phyloP scores from a whole-genome alignment of 2,113 vertebrate species.

The Nipponia nippon region DNA sequence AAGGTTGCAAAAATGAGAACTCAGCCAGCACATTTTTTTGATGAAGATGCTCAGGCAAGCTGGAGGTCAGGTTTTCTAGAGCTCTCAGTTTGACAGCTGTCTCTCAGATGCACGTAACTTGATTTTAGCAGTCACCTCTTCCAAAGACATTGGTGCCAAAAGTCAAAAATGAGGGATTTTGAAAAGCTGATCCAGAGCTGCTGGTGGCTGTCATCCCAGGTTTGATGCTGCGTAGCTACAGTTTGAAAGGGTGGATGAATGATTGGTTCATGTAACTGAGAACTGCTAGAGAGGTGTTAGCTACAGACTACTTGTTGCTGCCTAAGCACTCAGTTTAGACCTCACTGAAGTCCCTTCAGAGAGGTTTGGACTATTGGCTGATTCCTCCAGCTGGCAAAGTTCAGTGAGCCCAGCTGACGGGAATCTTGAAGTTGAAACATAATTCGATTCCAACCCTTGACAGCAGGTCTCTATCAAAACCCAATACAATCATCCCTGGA shows the following conservation, averaged over 20 bases:
- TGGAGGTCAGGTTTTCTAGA: neutral
- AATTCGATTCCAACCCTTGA: neutral
- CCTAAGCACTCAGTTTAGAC: neutral
- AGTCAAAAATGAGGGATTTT: conserved; percentile 3
- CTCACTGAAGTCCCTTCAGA: neutral
- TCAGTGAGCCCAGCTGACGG: neutral
- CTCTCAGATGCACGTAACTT: neutral
- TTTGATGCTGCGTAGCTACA: neutral
- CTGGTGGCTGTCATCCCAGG: conserved; percentile 4
- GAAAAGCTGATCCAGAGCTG: neutral
- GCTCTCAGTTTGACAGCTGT: conserved; percentile 4
- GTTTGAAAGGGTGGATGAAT: neutral
- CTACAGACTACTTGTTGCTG: neutral
- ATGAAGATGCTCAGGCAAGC: neutral
- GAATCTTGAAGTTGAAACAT: neutral
- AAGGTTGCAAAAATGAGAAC: neutral
- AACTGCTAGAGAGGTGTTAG: neutral
- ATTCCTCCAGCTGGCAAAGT: neutral
- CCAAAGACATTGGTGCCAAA: neutral
- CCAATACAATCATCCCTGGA: neutral
- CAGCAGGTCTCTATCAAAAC: neutral
- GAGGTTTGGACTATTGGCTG: neutral
- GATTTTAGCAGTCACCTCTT: conserved; percentile 9
- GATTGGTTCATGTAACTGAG: neutral
- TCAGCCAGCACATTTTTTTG: neutral